Percentiles rank a stretch among this genome's conserved stretches.
phyloP scores from a whole-genome alignment of 1,140 invertebrate genomes.

The Dinoponera quadriceps region DNA sequence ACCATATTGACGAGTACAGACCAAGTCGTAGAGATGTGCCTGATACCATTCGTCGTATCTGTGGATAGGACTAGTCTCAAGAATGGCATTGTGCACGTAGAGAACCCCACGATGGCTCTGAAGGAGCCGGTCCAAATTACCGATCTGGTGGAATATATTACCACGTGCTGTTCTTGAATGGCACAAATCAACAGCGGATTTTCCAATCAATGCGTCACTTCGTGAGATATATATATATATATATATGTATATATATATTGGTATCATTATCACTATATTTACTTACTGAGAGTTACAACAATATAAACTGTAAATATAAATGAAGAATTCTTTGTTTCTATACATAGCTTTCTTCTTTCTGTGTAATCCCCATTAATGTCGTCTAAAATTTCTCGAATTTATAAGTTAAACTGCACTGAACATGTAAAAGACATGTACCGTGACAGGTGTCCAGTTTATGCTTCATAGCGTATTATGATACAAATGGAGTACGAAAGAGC shows the following conservation, averaged over 20 bases:
- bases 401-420: conserved; percentile 5
- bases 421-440: too few species aligned
- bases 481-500: conserved; percentile 15
- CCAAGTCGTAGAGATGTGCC: conserved; percentile 80
- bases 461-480: background rate
- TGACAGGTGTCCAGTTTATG: background rate
- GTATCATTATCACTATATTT: conserved; percentile 51
- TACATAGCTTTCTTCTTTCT: background rate
- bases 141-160: conserved; percentile 83
- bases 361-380: background rate
- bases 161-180: conserved; percentile 47
- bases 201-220: conserved; percentile 8
- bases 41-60: conserved; percentile 90
- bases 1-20: conserved; percentile 76
- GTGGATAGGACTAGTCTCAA: conserved; percentile 88
- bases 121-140: conserved; percentile 86
- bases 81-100: conserved; percentile 90
- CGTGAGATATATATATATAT: too few species aligned
- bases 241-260: too few species aligned
- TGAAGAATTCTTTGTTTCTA: conserved; percentile 32
- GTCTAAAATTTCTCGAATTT: conserved; percentile 6
- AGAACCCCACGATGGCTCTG: conserved; percentile 90
- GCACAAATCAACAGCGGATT: conserved; percentile 13
- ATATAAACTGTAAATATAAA: conserved; percentile 48
- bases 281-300: conserved; percentile 42